These are phyloP conservation scores for Resseliella maxima DNA, from an alignment of 2,888 invertebrate genomes.

Conservation along the genomic window DNA sequence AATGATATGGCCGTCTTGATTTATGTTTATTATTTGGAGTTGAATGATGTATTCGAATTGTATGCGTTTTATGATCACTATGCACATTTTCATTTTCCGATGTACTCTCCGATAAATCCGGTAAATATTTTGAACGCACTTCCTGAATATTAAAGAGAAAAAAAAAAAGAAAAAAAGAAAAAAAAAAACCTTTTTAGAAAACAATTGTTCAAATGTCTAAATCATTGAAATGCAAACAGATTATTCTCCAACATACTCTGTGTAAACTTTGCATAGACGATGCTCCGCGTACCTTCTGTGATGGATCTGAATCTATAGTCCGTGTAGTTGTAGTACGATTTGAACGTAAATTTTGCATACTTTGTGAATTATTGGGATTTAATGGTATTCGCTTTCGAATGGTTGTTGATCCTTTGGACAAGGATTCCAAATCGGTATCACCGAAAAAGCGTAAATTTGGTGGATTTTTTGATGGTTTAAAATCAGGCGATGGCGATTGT, in stretches of 20 bases:
- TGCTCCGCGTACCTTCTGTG: constrained; percentile 14
- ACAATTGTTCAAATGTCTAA: too few relatives aligned
- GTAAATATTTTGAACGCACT: constrained; percentile 66
- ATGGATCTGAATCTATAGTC: not conserved
- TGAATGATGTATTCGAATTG: not conserved
- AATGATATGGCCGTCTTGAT: constrained; percentile 52
- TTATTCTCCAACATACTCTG: too few relatives aligned
- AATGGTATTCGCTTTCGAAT: constrained; percentile 3
- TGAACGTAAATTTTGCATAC: constrained; percentile 64
- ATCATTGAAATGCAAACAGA: too few relatives aligned
- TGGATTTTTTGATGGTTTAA: constrained; percentile 21
- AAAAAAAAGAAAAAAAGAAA: not conserved
- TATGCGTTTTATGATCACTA: constrained; percentile 44
- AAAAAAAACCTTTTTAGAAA: not conserved
- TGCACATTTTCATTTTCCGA: constrained; percentile 65
- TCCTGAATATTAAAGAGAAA: constrained; percentile 20
- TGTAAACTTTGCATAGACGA: constrained; percentile 2
- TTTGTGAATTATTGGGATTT: constrained; percentile 66
- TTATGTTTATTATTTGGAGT: constrained; percentile 6
- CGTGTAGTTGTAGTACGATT: not conserved
- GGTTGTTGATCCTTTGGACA: constrained; percentile 65
- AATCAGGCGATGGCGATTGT: not conserved
- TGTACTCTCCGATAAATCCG: constrained; percentile 68
- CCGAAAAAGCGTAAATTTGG: constrained; percentile 83
- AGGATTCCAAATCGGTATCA: constrained; percentile 82